Evolutionary conservation across 2,888 invertebrate species (phyloP).

Genomic region (Hermaeophaga mercurialis): DNA sequence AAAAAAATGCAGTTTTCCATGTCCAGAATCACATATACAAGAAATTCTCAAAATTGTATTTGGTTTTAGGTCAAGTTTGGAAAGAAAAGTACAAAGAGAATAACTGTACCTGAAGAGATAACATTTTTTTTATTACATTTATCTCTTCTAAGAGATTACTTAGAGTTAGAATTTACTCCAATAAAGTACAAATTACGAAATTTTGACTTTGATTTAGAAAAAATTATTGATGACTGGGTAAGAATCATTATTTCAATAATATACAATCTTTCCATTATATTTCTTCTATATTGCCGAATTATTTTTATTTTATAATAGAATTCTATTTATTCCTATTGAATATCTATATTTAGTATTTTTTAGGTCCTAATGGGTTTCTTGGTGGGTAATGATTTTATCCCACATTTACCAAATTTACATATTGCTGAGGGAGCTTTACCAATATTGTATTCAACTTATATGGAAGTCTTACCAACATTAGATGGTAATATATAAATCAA

Average conservation of each 20-base stretch:
- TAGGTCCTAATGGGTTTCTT: constrained; percentile 91
- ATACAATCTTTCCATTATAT: constrained; percentile 1
- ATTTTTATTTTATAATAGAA: background rate
- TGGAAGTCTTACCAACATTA: constrained; percentile 80
- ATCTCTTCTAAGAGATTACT: constrained; percentile 88
- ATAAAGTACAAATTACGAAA: constrained; percentile 67
- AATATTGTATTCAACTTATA: constrained; percentile 85
- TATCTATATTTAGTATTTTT: background rate
- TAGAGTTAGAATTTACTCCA: constrained; percentile 84
- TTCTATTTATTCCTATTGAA: too few relatives aligned
- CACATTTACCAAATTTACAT: constrained; percentile 92
- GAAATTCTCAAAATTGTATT: too few relatives aligned
- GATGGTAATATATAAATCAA: constrained; percentile 66
- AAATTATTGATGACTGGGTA: constrained; percentile 95
- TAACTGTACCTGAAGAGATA: constrained; percentile 82
- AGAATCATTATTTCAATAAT: constrained; percentile 29
- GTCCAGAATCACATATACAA: too few relatives aligned
- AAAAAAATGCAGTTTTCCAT: too few relatives aligned
- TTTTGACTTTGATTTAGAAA: constrained; percentile 84
- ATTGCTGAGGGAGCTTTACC: constrained; percentile 90
- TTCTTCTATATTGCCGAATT: too few relatives aligned
- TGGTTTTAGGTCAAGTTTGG: constrained; percentile 74
- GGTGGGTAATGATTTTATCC: constrained; percentile 98
- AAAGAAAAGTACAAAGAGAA: constrained; percentile 66
- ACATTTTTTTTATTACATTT: constrained; percentile 93